phyloP scores from a whole-genome alignment of 2,888 invertebrate species.

The Tanypteryx hageni region DNA sequence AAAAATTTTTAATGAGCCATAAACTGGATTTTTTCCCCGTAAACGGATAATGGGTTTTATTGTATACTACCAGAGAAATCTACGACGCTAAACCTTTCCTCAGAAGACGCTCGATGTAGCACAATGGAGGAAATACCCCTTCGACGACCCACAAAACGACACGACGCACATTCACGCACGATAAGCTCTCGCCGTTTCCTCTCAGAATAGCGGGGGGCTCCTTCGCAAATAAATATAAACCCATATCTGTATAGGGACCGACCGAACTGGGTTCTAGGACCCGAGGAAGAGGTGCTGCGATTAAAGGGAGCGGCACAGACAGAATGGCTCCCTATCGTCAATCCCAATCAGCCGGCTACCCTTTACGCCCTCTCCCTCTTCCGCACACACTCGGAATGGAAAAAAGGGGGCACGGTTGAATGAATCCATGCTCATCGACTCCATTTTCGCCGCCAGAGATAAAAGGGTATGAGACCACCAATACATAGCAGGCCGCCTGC shows the following conservation, averaged over 20 bases:
- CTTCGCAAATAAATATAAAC: background rate
- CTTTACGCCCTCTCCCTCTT: background rate
- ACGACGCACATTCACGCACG: background rate
- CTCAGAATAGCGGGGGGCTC: background rate
- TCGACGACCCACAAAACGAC: background rate
- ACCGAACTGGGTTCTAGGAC: background rate
- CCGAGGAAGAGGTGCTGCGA: too few species aligned
- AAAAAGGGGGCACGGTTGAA: background rate
- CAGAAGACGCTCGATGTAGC: background rate
- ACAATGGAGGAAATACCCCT: background rate
- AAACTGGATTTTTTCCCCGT: conserved; percentile 11
- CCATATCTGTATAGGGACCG: background rate
- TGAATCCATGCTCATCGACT: background rate
- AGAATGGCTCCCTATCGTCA: background rate
- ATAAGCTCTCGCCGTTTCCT: background rate
- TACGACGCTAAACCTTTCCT: background rate
- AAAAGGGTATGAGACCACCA: conserved; percentile 38
- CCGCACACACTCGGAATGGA: too few species aligned
- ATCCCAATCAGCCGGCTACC: background rate
- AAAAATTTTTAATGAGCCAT: conserved; percentile 44
- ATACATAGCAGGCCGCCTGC: conserved; percentile 47
- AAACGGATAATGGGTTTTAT: conserved; percentile 42
- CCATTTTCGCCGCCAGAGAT: background rate
- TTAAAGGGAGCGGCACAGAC: background rate
- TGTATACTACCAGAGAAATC: conserved; percentile 23